Evolutionary conservation across 2,888 invertebrate genomes (phyloP).

Genomic region (Hybos culiciformis): DNA sequence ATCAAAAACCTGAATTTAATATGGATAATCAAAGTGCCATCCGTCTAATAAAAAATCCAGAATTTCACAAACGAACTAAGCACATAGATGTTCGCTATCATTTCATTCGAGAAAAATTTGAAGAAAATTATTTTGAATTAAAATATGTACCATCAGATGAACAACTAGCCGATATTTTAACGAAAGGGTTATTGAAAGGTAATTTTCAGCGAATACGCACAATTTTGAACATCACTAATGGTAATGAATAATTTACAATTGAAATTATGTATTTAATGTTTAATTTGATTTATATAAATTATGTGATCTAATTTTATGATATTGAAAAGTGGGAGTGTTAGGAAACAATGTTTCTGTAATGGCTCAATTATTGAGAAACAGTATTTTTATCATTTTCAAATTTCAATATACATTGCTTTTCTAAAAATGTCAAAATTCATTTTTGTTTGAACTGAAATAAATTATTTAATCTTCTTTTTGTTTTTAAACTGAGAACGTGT

Average conservation of each 20-base stretch:
- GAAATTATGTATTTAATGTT: background rate
- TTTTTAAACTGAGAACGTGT: no score
- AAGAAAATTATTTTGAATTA: slow-evolving; percentile 2
- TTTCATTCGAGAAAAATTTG: slow-evolving; percentile 5
- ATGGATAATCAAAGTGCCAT: slow-evolving; percentile 18
- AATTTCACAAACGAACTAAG: slow-evolving; percentile 10
- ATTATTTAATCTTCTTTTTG: no score
- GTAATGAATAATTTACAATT: background rate
- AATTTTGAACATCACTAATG: no score
- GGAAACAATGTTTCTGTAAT: no score
- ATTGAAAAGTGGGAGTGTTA: background rate
- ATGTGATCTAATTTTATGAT: no score
- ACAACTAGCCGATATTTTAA: background rate
- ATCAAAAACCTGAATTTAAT: background rate
- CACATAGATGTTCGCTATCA: slow-evolving; percentile 11
- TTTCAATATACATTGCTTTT: no score
- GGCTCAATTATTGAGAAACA: no score
- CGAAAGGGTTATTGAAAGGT: background rate
- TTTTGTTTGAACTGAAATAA: no score
- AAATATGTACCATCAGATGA: slow-evolving; percentile 1
- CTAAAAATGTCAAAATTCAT: no score
- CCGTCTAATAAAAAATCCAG: slow-evolving; percentile 9
- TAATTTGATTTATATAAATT: background rate
- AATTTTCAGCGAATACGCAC: no score
- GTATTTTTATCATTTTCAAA: no score